These are phyloP conservation scores for Eristalis pertinax DNA, from an alignment of 2,888 invertebrate genomes.

Conservation along the genomic window DNA sequence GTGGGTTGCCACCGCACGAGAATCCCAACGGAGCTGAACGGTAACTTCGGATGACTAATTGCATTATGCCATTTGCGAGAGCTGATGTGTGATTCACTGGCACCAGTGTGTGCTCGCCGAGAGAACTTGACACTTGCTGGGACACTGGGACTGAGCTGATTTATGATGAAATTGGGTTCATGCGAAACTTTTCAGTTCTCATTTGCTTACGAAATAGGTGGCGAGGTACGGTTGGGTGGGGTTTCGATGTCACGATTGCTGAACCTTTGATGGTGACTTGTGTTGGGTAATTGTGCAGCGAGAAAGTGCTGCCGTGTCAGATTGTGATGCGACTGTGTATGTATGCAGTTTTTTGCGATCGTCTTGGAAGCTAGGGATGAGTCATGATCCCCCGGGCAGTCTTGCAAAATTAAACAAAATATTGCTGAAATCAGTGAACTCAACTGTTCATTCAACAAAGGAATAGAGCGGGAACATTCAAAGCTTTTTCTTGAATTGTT, in stretches of 20 bases:
- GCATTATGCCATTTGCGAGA: conserved; percentile 20
- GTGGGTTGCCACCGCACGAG: background rate
- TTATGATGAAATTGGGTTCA: background rate
- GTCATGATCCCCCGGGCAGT: too few relatives aligned
- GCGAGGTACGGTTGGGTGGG: background rate
- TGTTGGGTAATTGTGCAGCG: background rate
- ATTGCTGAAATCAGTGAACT: too few relatives aligned
- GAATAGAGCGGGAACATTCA: too few relatives aligned
- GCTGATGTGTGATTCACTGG: background rate
- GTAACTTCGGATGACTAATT: conserved; percentile 33
- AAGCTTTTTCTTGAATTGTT: too few relatives aligned
- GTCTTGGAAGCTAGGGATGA: too few relatives aligned
- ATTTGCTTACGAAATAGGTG: background rate
- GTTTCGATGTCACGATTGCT: background rate
- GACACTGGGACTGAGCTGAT: background rate
- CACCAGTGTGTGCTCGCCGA: background rate
- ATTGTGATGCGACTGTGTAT: too few relatives aligned
- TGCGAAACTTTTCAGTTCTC: background rate
- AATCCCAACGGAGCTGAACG: background rate
- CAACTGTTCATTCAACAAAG: too few relatives aligned
- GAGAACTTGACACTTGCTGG: background rate
- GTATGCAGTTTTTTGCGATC: too few relatives aligned
- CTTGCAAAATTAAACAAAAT: too few relatives aligned
- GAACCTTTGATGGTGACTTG: background rate
- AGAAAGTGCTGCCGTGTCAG: too few relatives aligned